phyloP scores from a whole-genome alignment of 2,113 vertebrate species.

The Hippolais icterina region DNA sequence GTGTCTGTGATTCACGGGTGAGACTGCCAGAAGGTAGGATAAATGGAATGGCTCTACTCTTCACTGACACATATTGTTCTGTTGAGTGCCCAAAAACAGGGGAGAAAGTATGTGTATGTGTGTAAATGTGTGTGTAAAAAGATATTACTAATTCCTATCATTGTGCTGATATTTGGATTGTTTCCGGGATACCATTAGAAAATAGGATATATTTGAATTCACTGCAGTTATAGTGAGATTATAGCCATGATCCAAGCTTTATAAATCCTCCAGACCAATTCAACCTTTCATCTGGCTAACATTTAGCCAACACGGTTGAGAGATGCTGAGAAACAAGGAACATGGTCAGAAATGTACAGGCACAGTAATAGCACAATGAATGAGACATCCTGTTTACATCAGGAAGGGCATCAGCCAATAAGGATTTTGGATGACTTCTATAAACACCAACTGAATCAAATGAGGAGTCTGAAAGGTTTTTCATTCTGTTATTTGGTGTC shows the following conservation, averaged over 20 bases:
- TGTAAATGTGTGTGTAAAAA: neutral
- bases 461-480: neutral
- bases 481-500: neutral
- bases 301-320: neutral
- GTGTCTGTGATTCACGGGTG: neutral
- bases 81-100: neutral
- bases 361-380: neutral
- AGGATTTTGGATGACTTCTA: neutral
- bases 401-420: neutral
- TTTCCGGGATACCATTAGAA: neutral
- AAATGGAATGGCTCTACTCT: slow-evolving; percentile 17
- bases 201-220: neutral
- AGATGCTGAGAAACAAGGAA: neutral
- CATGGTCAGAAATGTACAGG: neutral
- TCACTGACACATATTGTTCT: neutral
- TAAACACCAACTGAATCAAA: neutral
- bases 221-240: neutral
- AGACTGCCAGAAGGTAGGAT: neutral
- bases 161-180: neutral
- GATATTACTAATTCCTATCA: neutral
- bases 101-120: neutral
- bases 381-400: neutral
- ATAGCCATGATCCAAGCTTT: neutral
- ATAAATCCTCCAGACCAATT: neutral
- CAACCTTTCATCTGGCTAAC: neutral